Evolutionary conservation across 2,113 vertebrate species (phyloP).

Genomic region (Coptodon bakossiorum): DNA sequence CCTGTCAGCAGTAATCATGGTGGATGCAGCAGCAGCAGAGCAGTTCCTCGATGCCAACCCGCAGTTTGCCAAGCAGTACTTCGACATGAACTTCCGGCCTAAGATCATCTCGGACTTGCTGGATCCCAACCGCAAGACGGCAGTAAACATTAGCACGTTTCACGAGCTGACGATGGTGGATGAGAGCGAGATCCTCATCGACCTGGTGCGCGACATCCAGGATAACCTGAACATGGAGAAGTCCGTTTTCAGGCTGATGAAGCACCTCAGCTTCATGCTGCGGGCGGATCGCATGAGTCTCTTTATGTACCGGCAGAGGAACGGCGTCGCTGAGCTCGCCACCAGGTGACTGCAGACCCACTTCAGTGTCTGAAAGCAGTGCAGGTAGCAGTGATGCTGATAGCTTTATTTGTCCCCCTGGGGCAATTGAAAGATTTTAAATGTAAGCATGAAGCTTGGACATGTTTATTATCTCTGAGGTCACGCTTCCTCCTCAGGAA

Average conservation of each 20-base stretch:
- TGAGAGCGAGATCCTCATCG: constrained; percentile 85
- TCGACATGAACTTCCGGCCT: constrained; percentile 70
- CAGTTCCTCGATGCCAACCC: constrained; percentile 83
- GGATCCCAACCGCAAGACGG: constrained; percentile 50
- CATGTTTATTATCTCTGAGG: neutral
- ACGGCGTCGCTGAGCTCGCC: constrained; percentile 80
- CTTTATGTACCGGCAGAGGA: constrained; percentile 84
- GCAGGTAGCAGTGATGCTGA: neutral
- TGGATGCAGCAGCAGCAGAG: constrained; percentile 77
- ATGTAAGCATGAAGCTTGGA: neutral
- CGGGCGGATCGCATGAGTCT: constrained; percentile 82
- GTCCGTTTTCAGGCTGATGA: constrained; percentile 79
- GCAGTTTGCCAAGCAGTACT: constrained; percentile 80
- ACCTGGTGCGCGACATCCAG: constrained; percentile 82
- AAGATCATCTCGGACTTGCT: constrained; percentile 76
- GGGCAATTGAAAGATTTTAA: neutral
- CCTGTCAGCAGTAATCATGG: constrained; percentile 38
- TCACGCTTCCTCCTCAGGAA: neutral
- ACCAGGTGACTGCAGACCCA: constrained; percentile 58
- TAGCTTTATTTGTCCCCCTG: neutral
- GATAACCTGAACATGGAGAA: constrained; percentile 82
- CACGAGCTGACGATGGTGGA: constrained; percentile 72
- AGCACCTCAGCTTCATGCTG: constrained; percentile 78
- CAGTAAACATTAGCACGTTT: constrained; percentile 64
- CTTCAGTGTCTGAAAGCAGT: neutral